Evolutionary conservation across 2,888 invertebrate species (phyloP), one percentile per base, ranked within the genome.

Genomic region (Eilema sororculum): DNA sequence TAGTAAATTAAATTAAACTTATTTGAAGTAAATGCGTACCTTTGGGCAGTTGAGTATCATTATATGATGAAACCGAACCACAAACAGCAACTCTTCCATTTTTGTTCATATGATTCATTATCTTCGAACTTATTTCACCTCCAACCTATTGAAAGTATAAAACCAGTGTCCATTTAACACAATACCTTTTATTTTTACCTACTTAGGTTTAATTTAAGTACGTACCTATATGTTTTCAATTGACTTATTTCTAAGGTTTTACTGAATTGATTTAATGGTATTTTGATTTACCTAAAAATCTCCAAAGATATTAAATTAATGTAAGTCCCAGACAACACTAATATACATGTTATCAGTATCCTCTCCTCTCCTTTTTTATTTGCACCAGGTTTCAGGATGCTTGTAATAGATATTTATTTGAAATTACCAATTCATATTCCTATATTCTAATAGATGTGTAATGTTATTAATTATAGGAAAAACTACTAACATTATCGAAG

Each of bases 21-120:
- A 58, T 58, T 25, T 24, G 13, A 1, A 58, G 25, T 24, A 24
- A 22, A n/a, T 20, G 20, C 10, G 13, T 83, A 92, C 94, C 94
- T 91, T 94, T 94, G 22, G 94, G 93, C 65, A 89, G 81, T 65
- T 74, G 78, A 2, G 76, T 85, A 28, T 95, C 95, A 81, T 97
- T 97, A 84, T 97, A 97, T 0, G 95, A 93, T 33, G 97, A 96
- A 81, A 97, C 97, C 2, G 96, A 96, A 24, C 97, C 97, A 87
- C 97, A 97, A 13, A 97, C 96, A 16, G 97, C 95, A 24, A 97
- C 94, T 75, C 97, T 94, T 12, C 97, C 97, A 82, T 93, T 95
- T 65, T 86, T 86, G 76, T 96, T 97, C 97, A 97, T 97, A 73
- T 96, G 95, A 74, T 91, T 92, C 71, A 97, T 93, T 41, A 97